Base-by-base conservation (phyloP, 2,113 vertebrate genomes). In the Uria aalge region DNA sequence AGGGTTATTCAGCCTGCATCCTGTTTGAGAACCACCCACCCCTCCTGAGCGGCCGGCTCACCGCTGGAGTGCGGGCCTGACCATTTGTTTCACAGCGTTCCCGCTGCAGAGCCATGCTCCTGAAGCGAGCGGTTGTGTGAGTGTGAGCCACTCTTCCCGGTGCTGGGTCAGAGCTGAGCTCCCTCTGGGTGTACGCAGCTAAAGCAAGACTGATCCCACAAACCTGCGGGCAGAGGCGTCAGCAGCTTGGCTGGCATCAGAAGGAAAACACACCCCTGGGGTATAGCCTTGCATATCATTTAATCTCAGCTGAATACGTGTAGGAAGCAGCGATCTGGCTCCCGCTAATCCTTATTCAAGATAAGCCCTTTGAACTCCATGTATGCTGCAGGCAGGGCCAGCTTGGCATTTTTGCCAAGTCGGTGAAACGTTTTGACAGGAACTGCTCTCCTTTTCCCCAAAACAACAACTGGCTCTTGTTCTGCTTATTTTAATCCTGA, bases 1-100 rank as follows among this genome's bases (percentile, higher is more conserved):
- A 91, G 71, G 89, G 78, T 89, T 94, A 97, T 96, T 94, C 90
- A 94, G 86, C 64, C 93, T 94, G 94, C 96, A 95, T 98, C 97
- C 96, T 97, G 91, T 97, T 76, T 91, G 56, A 86, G 85, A 92
- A 9, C 62, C 91, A 77, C 88, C 86, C 69, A 0, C 90, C 92
- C 87, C 89, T 94, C 78, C 95, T 47, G 81, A 95, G 63, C 21
- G 3, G 36, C 59, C 0, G 17, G 45, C 76, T 91, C 74, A 73
- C 66, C 0, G 9, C 84, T 74, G 53, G n/a, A 72, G n/a, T 15
- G 1, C 19, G 30, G 45, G 52, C 57, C 38, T 52, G 9, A 2
- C 63, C 69, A 2, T 64, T 77, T 74, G 79, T 69, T 83, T 85
- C 56, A 52, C 40, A 47, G 80, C 11, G 3, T 66, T 93, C 76